phyloP scores from a whole-genome alignment of 2,113 vertebrate species.

The Pluvianellus socialis region DNA sequence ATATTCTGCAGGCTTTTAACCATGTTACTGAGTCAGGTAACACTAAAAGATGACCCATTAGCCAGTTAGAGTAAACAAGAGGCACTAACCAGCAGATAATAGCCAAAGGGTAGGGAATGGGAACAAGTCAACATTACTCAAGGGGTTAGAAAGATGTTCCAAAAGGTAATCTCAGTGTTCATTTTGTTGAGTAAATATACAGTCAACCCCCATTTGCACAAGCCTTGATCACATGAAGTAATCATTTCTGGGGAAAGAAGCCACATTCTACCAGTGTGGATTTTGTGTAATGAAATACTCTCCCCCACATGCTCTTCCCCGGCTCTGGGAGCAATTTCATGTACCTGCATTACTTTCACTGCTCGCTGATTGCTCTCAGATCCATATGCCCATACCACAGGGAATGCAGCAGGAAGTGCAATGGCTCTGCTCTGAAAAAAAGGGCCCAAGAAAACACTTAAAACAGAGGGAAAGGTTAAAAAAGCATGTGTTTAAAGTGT shows the following conservation, averaged over 20 bases:
- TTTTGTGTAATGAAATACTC: not conserved
- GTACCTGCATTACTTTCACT: constrained; percentile 10
- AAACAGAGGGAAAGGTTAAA: not conserved
- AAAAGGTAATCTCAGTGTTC: constrained; percentile 22
- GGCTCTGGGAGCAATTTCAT: not conserved
- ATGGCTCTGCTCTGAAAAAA: not conserved
- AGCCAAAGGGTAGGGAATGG: constrained; percentile 1
- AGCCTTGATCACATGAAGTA: constrained; percentile 28
- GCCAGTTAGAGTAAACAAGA: constrained; percentile 16
- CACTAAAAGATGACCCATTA: constrained; percentile 17
- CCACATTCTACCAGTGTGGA: not conserved
- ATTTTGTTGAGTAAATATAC: constrained; percentile 13
- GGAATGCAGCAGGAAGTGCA: not conserved
- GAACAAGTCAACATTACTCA: constrained; percentile 57
- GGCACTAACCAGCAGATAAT: not conserved
- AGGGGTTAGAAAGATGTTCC: constrained; percentile 10
- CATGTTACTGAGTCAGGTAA: not conserved
- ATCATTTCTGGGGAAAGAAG: constrained; percentile 18
- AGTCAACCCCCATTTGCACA: constrained; percentile 32
- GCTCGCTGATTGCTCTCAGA: not conserved
- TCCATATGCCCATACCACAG: not conserved
- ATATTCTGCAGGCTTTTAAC: constrained; percentile 11
- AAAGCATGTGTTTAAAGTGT: not conserved
- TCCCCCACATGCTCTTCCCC: not conserved
- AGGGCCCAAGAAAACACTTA: not conserved